Evolutionary conservation across 2,888 invertebrate genomes (phyloP), one percentile per base, ranked within the genome.

Genomic region (Cordilura impudica): DNA sequence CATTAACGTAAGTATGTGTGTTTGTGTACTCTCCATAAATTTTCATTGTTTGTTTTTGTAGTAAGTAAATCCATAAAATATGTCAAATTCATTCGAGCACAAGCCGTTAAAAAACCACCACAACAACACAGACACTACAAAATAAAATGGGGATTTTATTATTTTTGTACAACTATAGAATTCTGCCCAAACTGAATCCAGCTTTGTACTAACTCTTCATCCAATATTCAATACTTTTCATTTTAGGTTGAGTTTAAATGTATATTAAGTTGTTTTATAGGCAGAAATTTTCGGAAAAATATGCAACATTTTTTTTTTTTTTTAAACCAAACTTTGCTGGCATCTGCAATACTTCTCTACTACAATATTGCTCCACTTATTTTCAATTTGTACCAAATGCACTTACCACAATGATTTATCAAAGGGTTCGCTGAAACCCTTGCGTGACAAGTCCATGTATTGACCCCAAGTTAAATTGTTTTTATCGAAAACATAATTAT

Each of bases 401-500:
- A 85, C 88, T 88, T 85, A 90, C 90, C 90, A 90, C 66, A 90
- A 85, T 73, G 87, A 84, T 83, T 90, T 90, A 83, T 90, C 89
- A 83, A 90, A 89, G 58, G 90, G 90, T 74, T 90, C 89, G 81
- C 90, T 88, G 79, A 87, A 89, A 79, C 90, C 90, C 77, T 86
- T 82, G 70, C 88, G 89, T 54, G 90, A 85, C 81, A 90, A 84
- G n/a, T 87, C 82, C 90, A 90, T 90, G 75, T 89, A 90, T 81
- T 88, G 84, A 66, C 89, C 90, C 90, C 90, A 90, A 76, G 89
- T 89, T 82, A 90, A 85, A 79, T 90, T 90, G 82, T 90, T 90
- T 60, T 84, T 84, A 82, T 89, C 87, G 79, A 89, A 90, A 69
- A 89, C 88, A 82, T 90, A 90, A 83, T 90, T 90, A 83, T 90